Percentiles rank a stretch among this genome's conserved stretches.
These are phyloP conservation scores for Cheilosia impressa DNA, from an alignment of 2,888 invertebrate genomes.

Conservation along the genomic window DNA sequence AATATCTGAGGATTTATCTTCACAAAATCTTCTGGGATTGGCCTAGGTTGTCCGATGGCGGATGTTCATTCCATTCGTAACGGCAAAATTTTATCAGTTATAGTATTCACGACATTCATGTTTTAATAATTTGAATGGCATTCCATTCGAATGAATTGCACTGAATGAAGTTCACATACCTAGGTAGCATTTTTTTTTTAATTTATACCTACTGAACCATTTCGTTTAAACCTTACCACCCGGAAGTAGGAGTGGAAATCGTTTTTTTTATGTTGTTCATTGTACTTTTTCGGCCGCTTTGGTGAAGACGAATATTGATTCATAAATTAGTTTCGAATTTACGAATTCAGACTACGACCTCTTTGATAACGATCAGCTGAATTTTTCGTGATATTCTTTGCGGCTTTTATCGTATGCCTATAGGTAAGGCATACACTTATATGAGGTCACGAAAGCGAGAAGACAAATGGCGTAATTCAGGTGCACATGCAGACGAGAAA, in stretches of 20 bases:
- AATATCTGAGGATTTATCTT: neutral
- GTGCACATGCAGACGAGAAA: constrained; percentile 52
- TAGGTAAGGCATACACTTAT: constrained; percentile 19
- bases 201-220: constrained; percentile 14
- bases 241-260: constrained; percentile 45
- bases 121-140: neutral
- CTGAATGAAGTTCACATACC: neutral
- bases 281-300: neutral
- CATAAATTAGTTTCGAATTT: constrained; percentile 58
- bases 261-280: neutral
- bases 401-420: constrained; percentile 28
- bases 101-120: too few relatives aligned
- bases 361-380: constrained; percentile 51
- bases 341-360: constrained; percentile 49
- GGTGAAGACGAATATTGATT: constrained; percentile 51
- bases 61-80: too few relatives aligned
- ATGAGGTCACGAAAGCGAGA: constrained; percentile 29
- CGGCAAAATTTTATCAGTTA: too few relatives aligned
- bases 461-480: constrained; percentile 67
- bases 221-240: constrained; percentile 8
- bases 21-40: neutral
- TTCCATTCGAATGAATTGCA: constrained; percentile 27
- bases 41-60: too few relatives aligned
- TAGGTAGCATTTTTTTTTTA: neutral
- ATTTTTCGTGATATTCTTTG: constrained; percentile 36